Base-by-base conservation (phyloP, 2,797 vertebrate species). In the Danio kyathit region DNA sequence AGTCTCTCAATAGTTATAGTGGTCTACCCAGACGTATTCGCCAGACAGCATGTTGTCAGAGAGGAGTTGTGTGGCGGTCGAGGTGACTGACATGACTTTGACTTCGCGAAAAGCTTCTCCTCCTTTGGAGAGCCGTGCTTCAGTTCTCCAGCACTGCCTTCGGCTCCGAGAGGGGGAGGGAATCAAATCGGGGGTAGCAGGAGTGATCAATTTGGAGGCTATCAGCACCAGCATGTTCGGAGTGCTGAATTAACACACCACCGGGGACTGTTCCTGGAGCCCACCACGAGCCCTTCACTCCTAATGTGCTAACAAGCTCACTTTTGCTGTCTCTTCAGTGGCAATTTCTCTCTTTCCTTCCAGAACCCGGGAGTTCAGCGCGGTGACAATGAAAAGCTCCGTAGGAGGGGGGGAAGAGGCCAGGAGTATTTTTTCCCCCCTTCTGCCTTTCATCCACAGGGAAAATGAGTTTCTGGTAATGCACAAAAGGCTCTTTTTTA, bases 261-360 rank as follows among this genome's bases (percentile, higher is more conserved):
- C 93, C 94, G 92, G 94, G 94, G 94, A 94, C 93, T 94, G 93
- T 82, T 82, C 94, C 93, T 93, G 93, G 92, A 91, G 91, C 93
- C 92, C 94, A 94, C 94, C 94, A 93, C 92, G 94, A 94, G 54
- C 93, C 92, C 94, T 93, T 91, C 94, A 92, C 95, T 95, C 96
- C 94, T 96, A 96, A 97, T 96, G 96, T 92, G 96, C 96, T 98
- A 98, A 98, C 96, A 96, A 97, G 96, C 96, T 96, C 94, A 93
- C 95, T 95, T 94, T 95, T 95, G 93, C 93, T 94, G 94, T 94
- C 94, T 95, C 93, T 94, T 95, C 93, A 92, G 94, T 92, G 94
- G 91, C 95, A 92, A 94, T 95, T 94, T 94, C 93, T 94, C 93
- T 79, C 76, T 87, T 90, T 86, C 88, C 92, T 95, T 93, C 93